Evolutionary conservation across 2,113 vertebrate species (phyloP), one percentile per base, ranked within the genome.

Genomic region (Erinaceus europaeus): DNA sequence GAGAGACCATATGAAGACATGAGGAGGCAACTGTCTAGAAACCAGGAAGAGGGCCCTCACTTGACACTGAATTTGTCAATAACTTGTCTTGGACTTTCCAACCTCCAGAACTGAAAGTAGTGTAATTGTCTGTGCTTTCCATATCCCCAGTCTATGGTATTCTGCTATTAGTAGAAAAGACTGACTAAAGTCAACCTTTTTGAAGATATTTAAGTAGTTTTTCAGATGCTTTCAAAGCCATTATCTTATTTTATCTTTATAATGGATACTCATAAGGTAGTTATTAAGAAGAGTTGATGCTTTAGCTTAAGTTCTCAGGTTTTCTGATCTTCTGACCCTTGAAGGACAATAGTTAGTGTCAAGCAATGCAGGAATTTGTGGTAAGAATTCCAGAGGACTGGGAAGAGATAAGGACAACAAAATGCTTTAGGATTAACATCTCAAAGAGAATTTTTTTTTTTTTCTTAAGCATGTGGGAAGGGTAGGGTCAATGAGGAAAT

Each of bases 241-340:
- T 65, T 64, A 27, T 53, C 15, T 78, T 12, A 78, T 77, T 76
- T 57, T 50, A 65, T 81, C 64, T 72, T 85, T 72, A 78, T n/a
- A 90, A 76, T 62, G 42, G 42, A 42, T 55, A 25, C 17, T 32
- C 36, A 18, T 46, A 80, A 69, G 34, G 8, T 59, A 38, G 17
- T 61, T 59, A 65, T 32, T 27, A 52, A 64, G 59, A 91, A 11
- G 9, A 50, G 1, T 48, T 13, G 23, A 68, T 77, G 40, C 53
- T 81, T 53, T 55, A 76, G 4, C 4, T 68, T 42, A 48, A 68
- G 0, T 67, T 15, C 17, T 77, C 62, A 13, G 13, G 38, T 76
- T 80, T 76, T 81, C 32, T 87, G 7, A 21, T 82, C 59, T 84
- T 84, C 42, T 42, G 59, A 68, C n/a, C 9, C n/a, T 82, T 69